Base-by-base conservation (phyloP, 2,113 vertebrate species). In the Rhinoderma darwinii region DNA sequence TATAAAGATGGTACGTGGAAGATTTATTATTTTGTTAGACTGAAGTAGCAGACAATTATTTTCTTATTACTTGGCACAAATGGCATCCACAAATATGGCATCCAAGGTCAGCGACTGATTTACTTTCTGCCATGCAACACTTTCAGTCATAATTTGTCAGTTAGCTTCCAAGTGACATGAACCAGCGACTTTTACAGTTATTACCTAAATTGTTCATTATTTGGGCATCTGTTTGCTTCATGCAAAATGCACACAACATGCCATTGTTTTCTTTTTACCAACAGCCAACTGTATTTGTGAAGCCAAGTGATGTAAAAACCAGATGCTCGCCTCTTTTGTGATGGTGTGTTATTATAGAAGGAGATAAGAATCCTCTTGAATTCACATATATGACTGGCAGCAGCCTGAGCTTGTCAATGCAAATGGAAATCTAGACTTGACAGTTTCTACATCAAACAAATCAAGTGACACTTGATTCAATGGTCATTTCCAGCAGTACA, bases 291-390 rank as follows among this genome's bases (percentile, higher is more conserved):
- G 86, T 87, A 87, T 75, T 75, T 87, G 79, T 74, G 41, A 87
- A 87, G 86, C 86, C 86, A 87, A 87, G 86, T 87, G 78, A 82
- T 87, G 79, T 87, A 82, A 82, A 87, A 87, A 82, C 78, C 86
- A 87, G 86, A 87, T 87, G 86, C 79, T 87, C 68, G 1, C 51
- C 73, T 75, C 78, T 87, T 82, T 51, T 82, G 86, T 50, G 68
- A 82, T 82, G 51, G 79, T 63, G 35, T 82, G 43, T 87, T 87
- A 82, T 81, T 86, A 82, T 81, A 66, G 70, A 51, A 63, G 35
- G 66, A 86, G 61, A 82, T 32, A 32, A 50, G 41, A 87, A 50
- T 61, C 86, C 20, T 14, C 68, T 87, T 63, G 41, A 75, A 75
- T 44, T 41, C 68, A 63, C 51, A 75, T 63, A 30, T 59, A 87